These are phyloP conservation scores for Merodon equestris DNA, from an alignment of 2,888 invertebrate species.

Conservation along the genomic window DNA sequence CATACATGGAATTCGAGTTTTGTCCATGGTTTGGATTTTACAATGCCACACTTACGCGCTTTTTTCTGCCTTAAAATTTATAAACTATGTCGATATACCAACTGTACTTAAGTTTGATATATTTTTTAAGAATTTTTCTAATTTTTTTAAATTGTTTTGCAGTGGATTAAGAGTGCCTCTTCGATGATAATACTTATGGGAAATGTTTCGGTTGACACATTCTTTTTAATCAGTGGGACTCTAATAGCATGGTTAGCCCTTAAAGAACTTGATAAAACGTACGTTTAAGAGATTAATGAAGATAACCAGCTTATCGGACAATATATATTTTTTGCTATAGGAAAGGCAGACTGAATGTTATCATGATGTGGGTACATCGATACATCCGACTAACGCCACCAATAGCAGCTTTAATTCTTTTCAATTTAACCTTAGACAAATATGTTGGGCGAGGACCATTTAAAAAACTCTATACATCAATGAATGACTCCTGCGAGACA, in stretches of 20 bases:
- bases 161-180: slow-evolving; percentile 74
- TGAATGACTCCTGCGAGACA: slow-evolving; percentile 73
- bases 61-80: no score
- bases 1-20: slow-evolving; percentile 11
- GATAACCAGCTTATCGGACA: neutral
- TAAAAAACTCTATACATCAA: slow-evolving; percentile 79
- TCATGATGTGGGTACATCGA: slow-evolving; percentile 77
- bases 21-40: slow-evolving; percentile 24
- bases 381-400: slow-evolving; percentile 80
- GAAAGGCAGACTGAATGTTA: slow-evolving; percentile 75
- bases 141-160: neutral
- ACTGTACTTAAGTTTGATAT: no score
- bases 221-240: slow-evolving; percentile 82
- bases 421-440: slow-evolving; percentile 79
- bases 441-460: slow-evolving; percentile 80
- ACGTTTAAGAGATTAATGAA: no score
- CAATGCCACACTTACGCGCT: slow-evolving; percentile 3
- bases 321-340: slow-evolving; percentile 52
- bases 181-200: slow-evolving; percentile 78
- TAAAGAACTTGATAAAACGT: slow-evolving; percentile 76
- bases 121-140: no score
- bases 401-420: slow-evolving; percentile 79
- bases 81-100: neutral
- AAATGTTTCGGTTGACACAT: slow-evolving; percentile 82
- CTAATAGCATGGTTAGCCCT: slow-evolving; percentile 79